These are phyloP conservation scores for Spizaetus ornatus DNA, from an alignment of 2,113 vertebrate species.

Conservation along the genomic window DNA sequence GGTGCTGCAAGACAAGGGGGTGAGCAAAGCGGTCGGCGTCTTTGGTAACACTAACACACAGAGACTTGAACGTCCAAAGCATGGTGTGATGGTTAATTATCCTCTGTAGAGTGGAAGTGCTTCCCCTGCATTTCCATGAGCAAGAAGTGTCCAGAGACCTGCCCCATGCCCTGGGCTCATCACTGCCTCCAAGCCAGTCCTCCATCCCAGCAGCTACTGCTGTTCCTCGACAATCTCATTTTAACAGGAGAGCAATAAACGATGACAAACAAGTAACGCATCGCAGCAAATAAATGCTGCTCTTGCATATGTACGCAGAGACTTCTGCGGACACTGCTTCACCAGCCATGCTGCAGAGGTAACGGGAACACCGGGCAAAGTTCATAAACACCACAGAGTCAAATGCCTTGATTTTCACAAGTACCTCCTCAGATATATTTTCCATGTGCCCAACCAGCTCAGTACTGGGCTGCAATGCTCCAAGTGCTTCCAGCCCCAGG, in stretches of 20 bases:
- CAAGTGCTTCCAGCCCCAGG: not conserved
- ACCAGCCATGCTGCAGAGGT: not conserved
- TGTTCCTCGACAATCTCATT: not conserved
- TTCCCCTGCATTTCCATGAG: not conserved
- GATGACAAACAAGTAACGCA: not conserved
- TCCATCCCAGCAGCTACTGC: not conserved
- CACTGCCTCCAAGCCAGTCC: accelerated
- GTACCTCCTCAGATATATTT: not conserved
- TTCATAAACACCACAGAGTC: not conserved
- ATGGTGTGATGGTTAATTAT: not conserved
- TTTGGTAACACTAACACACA: not conserved
- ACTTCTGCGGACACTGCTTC: not conserved
- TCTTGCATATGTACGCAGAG: not conserved
- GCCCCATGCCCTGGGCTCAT: not conserved
- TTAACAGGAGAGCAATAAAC: not conserved
- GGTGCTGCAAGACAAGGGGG: no score
- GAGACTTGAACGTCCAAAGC: not conserved
- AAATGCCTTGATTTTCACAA: not conserved
- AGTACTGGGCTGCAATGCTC: not conserved
- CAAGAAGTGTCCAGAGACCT: not conserved
- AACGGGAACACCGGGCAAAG: not conserved
- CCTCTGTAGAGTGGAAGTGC: accelerated
- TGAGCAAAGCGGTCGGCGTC: not conserved
- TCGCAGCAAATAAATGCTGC: not conserved
- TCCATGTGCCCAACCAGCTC: not conserved